Base-by-base conservation (phyloP, 2,113 vertebrate species). In the Poecile atricapillus region DNA sequence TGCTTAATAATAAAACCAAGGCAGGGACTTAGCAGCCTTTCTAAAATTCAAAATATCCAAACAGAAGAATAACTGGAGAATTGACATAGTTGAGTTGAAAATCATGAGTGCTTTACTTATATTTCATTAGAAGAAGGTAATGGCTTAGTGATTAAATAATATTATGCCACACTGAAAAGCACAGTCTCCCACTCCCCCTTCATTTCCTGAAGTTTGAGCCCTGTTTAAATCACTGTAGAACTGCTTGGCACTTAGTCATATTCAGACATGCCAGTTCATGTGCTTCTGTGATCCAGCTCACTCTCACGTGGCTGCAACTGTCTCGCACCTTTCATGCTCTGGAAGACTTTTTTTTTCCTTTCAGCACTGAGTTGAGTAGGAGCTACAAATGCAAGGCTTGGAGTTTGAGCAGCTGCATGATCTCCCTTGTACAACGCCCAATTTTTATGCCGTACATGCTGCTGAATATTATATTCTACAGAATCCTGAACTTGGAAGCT, bases 201-300 rank as follows among this genome's bases (percentile, higher is more conserved):
- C 65, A 53, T 94, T 95, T 95, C 93, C 94, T 95, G 89, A 68
- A 89, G 84, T 82, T 24, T 27, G 77, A 94, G 81, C 25, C 17
- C n/a, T 76, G 37, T 87, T 95, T 93, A 94, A 97, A 93, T 96
- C 74, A 83, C 75, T 84, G 83, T 53, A 41, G 94, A 89, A 49
- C 46, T 76, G n/a, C 87, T 87, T 95, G 90, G 71, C 88, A 69
- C 90, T 95, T 49, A 64, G 68, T 95, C 55, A 17, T 31, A 35
- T 35, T 92, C 73, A 84, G 79, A 84, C 58, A n/a, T 95, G 94
- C 89, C 79, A 89, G 79, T 82, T 84, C 83, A 60, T 59, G 90
- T 39, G 31, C 33, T 80, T 33, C 92, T 85, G 69, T 65, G 53
- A 78, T 90, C 82, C 80, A 71, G 73, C 68, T 95, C 62, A 3